Evolutionary conservation across 2,888 invertebrate species (phyloP).

Genomic region (Drosophila austrosaltans): DNA sequence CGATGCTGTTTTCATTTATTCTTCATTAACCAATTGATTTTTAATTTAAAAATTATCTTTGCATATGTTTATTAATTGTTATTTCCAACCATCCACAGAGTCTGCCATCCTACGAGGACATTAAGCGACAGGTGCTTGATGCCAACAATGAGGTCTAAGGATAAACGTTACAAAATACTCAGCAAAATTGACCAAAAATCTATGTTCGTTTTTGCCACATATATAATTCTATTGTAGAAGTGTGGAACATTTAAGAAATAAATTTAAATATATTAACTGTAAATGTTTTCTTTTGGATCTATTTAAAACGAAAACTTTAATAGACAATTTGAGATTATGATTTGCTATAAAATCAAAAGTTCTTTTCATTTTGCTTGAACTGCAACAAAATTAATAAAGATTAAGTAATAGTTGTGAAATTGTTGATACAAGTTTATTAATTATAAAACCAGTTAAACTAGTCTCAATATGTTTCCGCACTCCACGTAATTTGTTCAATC

Average conservation of each 20-base stretch:
- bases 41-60: neutral
- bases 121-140: slow-evolving; percentile 77
- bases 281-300: neutral
- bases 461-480: neutral
- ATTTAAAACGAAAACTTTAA: too few species aligned
- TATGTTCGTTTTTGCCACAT: slow-evolving; percentile 52
- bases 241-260: slow-evolving; percentile 22
- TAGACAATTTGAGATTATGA: too few species aligned
- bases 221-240: slow-evolving; percentile 12
- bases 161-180: slow-evolving; percentile 50
- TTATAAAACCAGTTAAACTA: neutral
- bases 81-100: slow-evolving; percentile 60
- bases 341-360: neutral
- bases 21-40: neutral
- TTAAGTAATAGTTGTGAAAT: neutral
- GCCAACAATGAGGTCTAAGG: slow-evolving; percentile 75
- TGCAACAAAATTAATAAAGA: neutral
- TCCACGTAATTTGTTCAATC: slow-evolving; percentile 80
- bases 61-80: neutral
- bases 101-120: slow-evolving; percentile 82
- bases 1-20: neutral
- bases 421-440: neutral
- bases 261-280: slow-evolving; percentile 13
- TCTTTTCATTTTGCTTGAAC: too few species aligned
- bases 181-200: slow-evolving; percentile 66